These are phyloP conservation scores for Ceraclea dissimilis DNA, from an alignment of 2,888 invertebrate genomes.

Conservation along the genomic window DNA sequence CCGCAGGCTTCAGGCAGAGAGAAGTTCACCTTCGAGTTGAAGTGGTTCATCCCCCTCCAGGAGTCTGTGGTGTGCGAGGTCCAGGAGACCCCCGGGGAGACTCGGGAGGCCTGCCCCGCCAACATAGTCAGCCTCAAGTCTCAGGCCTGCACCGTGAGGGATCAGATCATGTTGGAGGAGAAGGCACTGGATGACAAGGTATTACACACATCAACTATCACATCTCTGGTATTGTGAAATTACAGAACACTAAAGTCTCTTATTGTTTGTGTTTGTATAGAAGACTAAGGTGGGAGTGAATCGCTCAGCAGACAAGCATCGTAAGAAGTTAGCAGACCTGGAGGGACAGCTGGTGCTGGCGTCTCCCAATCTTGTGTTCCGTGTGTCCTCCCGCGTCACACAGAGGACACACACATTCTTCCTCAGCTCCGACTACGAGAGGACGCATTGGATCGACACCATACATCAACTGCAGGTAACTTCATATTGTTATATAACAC, in stretches of 20 bases:
- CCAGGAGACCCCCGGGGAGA: conserved; percentile 46
- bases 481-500: not conserved
- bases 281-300: conserved; percentile 44
- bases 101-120: conserved; percentile 68
- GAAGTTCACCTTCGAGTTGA: conserved; percentile 85
- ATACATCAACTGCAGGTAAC: conserved; percentile 71
- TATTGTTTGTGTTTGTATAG: not conserved
- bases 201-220: not conserved
- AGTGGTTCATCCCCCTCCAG: conserved; percentile 86
- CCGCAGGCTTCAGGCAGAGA: conserved; percentile 70
- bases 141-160: conserved; percentile 78
- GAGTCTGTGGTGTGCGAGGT: conserved; percentile 73
- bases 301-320: conserved; percentile 68
- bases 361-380: conserved; percentile 81
- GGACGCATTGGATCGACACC: conserved; percentile 90
- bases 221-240: no score
- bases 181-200: conserved; percentile 59
- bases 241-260: not conserved
- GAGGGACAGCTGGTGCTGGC: conserved; percentile 86
- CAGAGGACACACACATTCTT: conserved; percentile 75
- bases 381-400: conserved; percentile 65
- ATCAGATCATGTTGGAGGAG: conserved; percentile 76
- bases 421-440: conserved; percentile 88
- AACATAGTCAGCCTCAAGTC: conserved; percentile 79
- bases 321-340: conserved; percentile 83